These are phyloP conservation scores for Gallirallus australis DNA, from an alignment of 2,797 vertebrate species.

Conservation along the genomic window DNA sequence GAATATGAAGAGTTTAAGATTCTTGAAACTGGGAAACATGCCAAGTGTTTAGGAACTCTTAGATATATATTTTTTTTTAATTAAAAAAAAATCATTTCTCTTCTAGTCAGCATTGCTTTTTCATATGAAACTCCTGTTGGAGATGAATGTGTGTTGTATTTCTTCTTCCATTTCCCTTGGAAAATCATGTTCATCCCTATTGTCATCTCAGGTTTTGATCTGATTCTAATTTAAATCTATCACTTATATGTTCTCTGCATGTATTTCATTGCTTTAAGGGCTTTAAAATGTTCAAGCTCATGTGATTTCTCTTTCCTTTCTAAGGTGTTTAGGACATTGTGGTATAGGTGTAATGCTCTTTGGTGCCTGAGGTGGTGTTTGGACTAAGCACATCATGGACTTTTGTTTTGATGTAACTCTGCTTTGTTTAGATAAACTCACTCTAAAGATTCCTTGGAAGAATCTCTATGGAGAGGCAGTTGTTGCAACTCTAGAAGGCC, in stretches of 20 bases:
- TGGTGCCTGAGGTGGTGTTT: not conserved
- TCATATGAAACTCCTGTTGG: not conserved
- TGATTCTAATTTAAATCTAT: not conserved
- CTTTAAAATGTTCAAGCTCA: not conserved
- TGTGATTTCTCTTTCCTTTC: not conserved
- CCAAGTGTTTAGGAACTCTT: not conserved
- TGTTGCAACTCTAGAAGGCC: conserved; percentile 91
- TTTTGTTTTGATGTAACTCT: not conserved
- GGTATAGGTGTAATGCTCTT: not conserved
- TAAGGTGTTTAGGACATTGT: not conserved
- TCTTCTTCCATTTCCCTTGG: not conserved
- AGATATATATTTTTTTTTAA: not conserved
- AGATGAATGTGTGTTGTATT: not conserved
- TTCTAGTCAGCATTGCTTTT: not conserved
- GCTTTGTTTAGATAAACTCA: conserved; percentile 89
- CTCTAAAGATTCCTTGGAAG: conserved; percentile 98
- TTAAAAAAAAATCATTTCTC: not conserved
- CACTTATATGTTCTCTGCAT: not conserved
- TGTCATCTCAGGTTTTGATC: not conserved
- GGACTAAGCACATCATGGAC: not conserved
- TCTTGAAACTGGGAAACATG: not conserved
- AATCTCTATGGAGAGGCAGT: conserved; percentile 96
- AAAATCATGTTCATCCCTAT: not conserved
- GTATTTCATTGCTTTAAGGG: not conserved
- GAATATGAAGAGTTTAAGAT: not conserved